Conservation (phyloP, 2,888 invertebrate species). For the Drosophila kuntzei region DNA sequence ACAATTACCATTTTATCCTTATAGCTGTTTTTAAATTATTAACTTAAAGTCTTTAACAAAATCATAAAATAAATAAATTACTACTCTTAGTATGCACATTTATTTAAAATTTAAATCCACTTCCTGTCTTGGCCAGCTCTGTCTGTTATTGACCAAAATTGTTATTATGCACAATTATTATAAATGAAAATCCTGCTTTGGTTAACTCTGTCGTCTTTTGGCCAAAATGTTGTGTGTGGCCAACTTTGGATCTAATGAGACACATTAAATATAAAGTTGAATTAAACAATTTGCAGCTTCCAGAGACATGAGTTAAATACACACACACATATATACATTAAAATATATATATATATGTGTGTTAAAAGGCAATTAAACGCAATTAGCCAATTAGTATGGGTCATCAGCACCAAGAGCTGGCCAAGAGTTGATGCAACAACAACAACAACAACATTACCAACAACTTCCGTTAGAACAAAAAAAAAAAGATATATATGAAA, state of each 20-base stretch:
- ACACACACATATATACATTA: constrained; percentile 12
- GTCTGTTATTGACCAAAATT: constrained; percentile 1
- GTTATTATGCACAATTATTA: constrained; percentile 5
- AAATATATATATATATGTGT: constrained; percentile 33
- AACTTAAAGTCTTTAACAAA: background rate
- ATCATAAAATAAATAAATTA: background rate
- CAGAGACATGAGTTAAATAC: constrained; percentile 8
- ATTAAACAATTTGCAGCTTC: constrained; percentile 53
- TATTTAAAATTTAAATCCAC: background rate
- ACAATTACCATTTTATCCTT: too few relatives aligned
- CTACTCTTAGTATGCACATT: background rate
- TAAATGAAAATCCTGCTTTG: background rate
- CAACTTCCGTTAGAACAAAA: constrained; percentile 73
- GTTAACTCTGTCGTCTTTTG: constrained; percentile 7
- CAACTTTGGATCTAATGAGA: constrained; percentile 54
- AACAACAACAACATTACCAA: constrained; percentile 36
- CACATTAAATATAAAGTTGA: constrained; percentile 64
- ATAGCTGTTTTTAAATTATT: too few relatives aligned
- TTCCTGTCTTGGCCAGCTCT: background rate
- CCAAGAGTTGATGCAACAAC: constrained; percentile 47
- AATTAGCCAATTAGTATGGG: constrained; percentile 81
- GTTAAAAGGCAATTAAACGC: constrained; percentile 78
- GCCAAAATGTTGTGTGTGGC: constrained; percentile 23
- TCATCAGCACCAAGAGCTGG: constrained; percentile 63
- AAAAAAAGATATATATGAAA: constrained; percentile 46